Conservation (phyloP, 1,140 invertebrate species). For the Ostrea denselamellosa region DNA sequence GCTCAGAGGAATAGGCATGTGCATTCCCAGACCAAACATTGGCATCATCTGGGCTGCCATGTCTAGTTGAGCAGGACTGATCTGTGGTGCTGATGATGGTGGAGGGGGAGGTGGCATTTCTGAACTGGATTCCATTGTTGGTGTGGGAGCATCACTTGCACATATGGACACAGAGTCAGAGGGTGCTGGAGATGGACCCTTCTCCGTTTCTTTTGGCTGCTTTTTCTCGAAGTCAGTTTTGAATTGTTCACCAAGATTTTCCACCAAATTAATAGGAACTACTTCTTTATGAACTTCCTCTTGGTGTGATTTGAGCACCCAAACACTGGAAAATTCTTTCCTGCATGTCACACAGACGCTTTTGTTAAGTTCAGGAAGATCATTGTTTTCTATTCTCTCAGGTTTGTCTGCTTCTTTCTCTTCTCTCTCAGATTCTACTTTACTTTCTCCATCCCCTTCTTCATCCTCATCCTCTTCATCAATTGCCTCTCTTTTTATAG, state of each 20-base stretch:
- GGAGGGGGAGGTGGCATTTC: constrained; percentile 74
- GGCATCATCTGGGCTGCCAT: constrained; percentile 72
- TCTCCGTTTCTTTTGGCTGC: constrained; percentile 64
- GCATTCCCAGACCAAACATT: constrained; percentile 73
- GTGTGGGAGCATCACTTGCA: constrained; percentile 27
- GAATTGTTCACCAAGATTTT: constrained; percentile 93
- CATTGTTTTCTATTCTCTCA: constrained; percentile 62
- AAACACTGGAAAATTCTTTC: constrained; percentile 96
- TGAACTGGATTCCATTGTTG: constrained; percentile 61
- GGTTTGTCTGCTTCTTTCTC: constrained; percentile 58
- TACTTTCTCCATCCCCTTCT: constrained; percentile 57
- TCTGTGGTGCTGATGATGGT: constrained; percentile 61
- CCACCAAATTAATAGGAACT: constrained; percentile 92
- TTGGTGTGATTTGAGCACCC: constrained; percentile 96
- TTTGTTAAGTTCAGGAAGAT: constrained; percentile 85
- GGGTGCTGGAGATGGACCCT: constrained; percentile 69
- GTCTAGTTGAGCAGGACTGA: constrained; percentile 60
- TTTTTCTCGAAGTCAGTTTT: constrained; percentile 75
- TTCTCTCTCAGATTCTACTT: constrained; percentile 56
- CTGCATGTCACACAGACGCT: constrained; percentile 91
- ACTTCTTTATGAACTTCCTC: constrained; percentile 96
- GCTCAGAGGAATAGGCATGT: constrained; percentile 80
- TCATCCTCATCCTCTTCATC: constrained; percentile 61
- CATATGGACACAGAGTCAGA: constrained; percentile 42
- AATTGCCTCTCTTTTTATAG: constrained; percentile 57